phyloP scores from a whole-genome alignment of 1,140 invertebrate genomes.

The Helicoverpa armigera region DNA sequence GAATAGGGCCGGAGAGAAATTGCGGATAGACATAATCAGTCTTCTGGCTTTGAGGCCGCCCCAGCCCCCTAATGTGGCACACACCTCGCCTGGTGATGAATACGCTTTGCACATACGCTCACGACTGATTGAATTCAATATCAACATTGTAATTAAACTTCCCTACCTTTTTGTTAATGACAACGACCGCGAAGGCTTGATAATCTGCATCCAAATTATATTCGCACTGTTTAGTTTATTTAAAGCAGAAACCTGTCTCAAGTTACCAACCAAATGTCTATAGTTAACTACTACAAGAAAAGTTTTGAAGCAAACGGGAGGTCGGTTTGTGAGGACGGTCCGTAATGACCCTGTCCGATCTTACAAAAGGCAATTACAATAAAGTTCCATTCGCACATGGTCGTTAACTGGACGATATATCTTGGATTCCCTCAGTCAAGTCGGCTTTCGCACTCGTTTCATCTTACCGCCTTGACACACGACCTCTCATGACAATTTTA shows the following conservation, averaged over 20 bases:
- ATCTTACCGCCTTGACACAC: slow-evolving; percentile 63
- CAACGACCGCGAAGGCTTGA: neutral
- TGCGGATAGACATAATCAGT: slow-evolving; percentile 86
- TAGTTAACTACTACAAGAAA: slow-evolving; percentile 59
- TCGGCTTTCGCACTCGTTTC: slow-evolving; percentile 71
- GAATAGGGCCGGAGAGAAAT: slow-evolving; percentile 85
- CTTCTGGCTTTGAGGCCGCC: slow-evolving; percentile 85
- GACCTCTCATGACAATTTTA: slow-evolving; percentile 50
- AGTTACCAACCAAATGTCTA: slow-evolving; percentile 44
- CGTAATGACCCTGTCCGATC: slow-evolving; percentile 84
- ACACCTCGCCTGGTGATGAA: slow-evolving; percentile 83
- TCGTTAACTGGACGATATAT: slow-evolving; percentile 86
- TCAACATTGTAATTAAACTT: slow-evolving; percentile 59
- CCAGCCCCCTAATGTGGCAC: slow-evolving; percentile 79
- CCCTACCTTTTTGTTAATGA: slow-evolving; percentile 24
- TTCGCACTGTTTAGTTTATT: slow-evolving; percentile 11
- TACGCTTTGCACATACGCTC: slow-evolving; percentile 67
- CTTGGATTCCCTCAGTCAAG: slow-evolving; percentile 74
- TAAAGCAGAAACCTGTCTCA: slow-evolving; percentile 39
- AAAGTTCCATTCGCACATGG: slow-evolving; percentile 85
- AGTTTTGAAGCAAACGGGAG: slow-evolving; percentile 69
- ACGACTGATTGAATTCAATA: slow-evolving; percentile 80
- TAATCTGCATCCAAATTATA: slow-evolving; percentile 14
- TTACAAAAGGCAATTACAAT: slow-evolving; percentile 87
- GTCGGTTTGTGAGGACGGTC: slow-evolving; percentile 69